phyloP scores from a whole-genome alignment of 2,113 vertebrate species.

The Malurus melanocephalus region DNA sequence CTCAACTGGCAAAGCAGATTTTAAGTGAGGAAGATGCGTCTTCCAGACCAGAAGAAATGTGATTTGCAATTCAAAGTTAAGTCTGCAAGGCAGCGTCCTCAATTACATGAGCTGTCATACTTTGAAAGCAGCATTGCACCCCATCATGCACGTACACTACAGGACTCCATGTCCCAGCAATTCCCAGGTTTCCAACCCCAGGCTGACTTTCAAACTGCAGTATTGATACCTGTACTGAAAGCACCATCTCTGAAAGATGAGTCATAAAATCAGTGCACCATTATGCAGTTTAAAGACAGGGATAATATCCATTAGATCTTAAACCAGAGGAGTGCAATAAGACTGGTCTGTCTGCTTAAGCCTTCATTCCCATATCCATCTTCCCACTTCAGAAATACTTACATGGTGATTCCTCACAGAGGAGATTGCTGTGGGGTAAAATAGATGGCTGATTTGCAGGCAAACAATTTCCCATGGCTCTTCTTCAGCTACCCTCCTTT shows the following conservation, averaged over 20 bases:
- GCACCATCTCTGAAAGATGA: not conserved
- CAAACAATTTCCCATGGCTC: not conserved
- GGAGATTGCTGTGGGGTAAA: not conserved
- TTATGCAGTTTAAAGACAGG: not conserved
- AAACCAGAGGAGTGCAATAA: not conserved
- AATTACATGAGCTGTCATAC: slow-evolving; percentile 11
- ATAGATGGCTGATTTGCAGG: not conserved
- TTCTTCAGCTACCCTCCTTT: not conserved
- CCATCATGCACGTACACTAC: not conserved
- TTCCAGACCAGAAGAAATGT: slow-evolving; percentile 12
- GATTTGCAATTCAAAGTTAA: slow-evolving; percentile 47
- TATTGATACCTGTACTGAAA: not conserved
- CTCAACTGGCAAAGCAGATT: slow-evolving; percentile 14
- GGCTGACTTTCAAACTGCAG: not conserved
- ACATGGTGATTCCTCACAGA: not conserved
- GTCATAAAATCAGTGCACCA: not conserved
- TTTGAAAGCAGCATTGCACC: not conserved
- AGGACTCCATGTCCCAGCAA: not conserved
- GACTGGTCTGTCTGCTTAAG: not conserved
- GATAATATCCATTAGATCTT: not conserved
- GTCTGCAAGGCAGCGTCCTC: not conserved
- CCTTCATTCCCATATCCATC: not conserved
- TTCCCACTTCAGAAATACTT: not conserved
- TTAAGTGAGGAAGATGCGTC: not conserved
- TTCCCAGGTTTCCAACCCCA: not conserved